Evolutionary conservation across 1,140 invertebrate species (phyloP).

Genomic region (Eumeta japonica): DNA sequence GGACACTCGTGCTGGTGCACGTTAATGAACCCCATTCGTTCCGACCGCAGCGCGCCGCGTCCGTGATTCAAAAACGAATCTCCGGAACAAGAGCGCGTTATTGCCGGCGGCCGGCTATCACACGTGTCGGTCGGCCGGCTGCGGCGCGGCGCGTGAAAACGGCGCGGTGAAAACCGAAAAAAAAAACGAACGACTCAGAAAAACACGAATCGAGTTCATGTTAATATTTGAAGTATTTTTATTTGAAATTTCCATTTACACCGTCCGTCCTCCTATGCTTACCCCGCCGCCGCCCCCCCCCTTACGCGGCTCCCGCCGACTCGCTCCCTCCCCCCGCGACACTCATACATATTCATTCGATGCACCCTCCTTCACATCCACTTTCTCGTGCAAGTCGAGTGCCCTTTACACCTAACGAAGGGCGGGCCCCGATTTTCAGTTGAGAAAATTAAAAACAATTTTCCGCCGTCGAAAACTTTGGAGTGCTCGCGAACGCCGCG

Average conservation of each 20-base stretch:
- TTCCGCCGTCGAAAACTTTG: neutral
- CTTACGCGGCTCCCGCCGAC: no score
- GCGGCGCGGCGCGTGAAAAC: neutral
- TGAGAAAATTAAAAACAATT: no score
- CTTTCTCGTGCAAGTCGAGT: conserved; percentile 23
- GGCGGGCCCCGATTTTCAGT: neutral
- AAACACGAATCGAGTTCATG: conserved; percentile 51
- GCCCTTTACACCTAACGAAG: conserved; percentile 6
- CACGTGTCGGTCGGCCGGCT: no score
- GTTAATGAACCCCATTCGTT: no score
- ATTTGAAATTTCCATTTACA: conserved; percentile 58
- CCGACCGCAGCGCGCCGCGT: no score
- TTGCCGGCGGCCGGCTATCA: no score
- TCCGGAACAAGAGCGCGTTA: no score
- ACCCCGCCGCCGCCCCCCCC: conserved; percentile 24
- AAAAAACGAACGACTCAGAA: conserved; percentile 25
- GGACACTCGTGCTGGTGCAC: no score
- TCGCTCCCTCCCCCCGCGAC: conserved; percentile 13
- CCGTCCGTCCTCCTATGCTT: conserved; percentile 3
- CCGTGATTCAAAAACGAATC: no score
- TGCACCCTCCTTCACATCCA: conserved; percentile 44
- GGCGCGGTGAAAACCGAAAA: neutral
- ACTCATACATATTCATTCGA: conserved; percentile 57
- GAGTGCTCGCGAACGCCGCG: neutral
- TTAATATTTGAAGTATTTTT: conserved; percentile 56